phyloP scores from a whole-genome alignment of 2,113 vertebrate genomes.

The Pagrus major region DNA sequence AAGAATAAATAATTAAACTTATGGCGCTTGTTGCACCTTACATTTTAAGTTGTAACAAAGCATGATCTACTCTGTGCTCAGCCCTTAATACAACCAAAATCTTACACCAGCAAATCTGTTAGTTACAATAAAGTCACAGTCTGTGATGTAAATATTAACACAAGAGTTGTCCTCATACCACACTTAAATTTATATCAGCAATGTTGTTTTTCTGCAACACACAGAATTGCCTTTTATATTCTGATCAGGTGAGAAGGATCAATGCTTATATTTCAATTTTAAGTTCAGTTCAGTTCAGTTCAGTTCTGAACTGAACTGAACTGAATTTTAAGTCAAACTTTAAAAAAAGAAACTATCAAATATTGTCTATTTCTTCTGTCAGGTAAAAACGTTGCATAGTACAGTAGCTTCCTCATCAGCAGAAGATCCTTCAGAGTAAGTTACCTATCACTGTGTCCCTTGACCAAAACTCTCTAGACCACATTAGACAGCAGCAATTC shows the following conservation, averaged over 20 bases:
- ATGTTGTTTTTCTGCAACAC: neutral
- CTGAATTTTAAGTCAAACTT: neutral
- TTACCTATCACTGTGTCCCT: slow-evolving; percentile 12
- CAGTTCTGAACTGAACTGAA: too few species aligned
- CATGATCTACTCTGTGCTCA: too few species aligned
- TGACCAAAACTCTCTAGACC: slow-evolving; percentile 29
- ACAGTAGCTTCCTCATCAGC: neutral
- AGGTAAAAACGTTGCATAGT: neutral
- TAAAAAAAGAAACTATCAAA: neutral
- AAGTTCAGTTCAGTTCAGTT: too few species aligned
- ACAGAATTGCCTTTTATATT: neutral
- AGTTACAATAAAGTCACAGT: neutral
- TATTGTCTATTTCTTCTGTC: neutral
- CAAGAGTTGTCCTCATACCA: neutral
- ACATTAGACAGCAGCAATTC: slow-evolving; percentile 55
- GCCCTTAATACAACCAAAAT: too few species aligned
- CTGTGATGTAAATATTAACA: neutral
- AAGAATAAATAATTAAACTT: too few species aligned
- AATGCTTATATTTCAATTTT: neutral
- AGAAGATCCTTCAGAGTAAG: slow-evolving; percentile 5
- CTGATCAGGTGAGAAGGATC: neutral
- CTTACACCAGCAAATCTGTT: too few species aligned
- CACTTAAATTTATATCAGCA: neutral
- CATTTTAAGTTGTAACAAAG: too few species aligned
- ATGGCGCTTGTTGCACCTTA: too few species aligned